Percentiles rank a stretch among this genome's conserved stretches.
These are phyloP conservation scores for Borostomias antarcticus DNA, from an alignment of 2,797 vertebrate genomes.

Conservation along the genomic window DNA sequence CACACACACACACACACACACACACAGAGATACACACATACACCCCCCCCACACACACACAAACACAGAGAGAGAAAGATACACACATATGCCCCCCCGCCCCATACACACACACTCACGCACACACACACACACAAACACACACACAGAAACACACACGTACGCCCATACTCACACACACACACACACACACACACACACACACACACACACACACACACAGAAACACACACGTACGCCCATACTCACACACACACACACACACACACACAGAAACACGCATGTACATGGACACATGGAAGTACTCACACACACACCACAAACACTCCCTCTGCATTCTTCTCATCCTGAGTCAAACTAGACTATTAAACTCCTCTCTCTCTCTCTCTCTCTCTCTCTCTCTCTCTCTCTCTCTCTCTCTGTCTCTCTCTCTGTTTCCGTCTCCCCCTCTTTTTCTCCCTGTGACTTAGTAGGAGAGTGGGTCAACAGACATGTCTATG, in stretches of 20 bases:
- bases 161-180: constrained; percentile 10
- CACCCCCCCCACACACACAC: constrained; percentile 37
- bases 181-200: not conserved
- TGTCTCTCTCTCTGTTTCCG: not conserved
- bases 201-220: not conserved
- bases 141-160: constrained; percentile 27
- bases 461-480: constrained; percentile 26
- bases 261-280: constrained; percentile 14
- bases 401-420: constrained; percentile 3
- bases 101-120: not conserved
- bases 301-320: constrained; percentile 2
- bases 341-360: not conserved
- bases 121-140: not conserved
- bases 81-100: not conserved
- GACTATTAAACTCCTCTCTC: not conserved
- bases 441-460: constrained; percentile 3
- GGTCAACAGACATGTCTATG: constrained; percentile 40
- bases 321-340: not conserved
- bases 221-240: constrained; percentile 26
- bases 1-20: not conserved
- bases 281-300: not conserved
- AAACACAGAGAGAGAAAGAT: constrained; percentile 8
- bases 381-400: not conserved
- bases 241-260: constrained; percentile 23
- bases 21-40: constrained; percentile 20